A percentile compares a stretch with the other conserved stretches of the same genome.
phyloP scores from a whole-genome alignment of 2,888 invertebrate species.

The Heliconius aoede region DNA sequence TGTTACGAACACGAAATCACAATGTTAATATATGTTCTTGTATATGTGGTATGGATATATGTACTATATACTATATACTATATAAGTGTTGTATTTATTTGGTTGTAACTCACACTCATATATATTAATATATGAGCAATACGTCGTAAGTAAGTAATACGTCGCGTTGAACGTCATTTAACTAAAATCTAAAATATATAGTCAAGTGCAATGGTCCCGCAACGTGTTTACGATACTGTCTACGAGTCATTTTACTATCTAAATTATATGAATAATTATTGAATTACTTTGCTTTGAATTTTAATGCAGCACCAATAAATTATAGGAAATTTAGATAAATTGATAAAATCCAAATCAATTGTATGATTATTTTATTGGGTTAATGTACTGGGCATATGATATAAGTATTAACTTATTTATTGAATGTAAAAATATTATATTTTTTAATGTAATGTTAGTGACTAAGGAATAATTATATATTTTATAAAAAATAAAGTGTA shows the following conservation, averaged over 20 bases:
- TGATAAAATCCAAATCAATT: neutral
- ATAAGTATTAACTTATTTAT: neutral
- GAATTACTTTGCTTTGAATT: constrained; percentile 5
- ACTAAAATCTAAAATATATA: constrained; percentile 34
- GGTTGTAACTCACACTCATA: too few species aligned
- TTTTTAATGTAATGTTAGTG: too few species aligned
- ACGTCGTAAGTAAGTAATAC: constrained; percentile 4
- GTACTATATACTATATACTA: neutral
- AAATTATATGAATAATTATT: constrained; percentile 19
- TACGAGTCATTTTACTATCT: constrained; percentile 9
- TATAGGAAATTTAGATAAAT: neutral
- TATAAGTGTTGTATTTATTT: too few species aligned
- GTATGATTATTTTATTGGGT: neutral
- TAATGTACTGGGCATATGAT: neutral
- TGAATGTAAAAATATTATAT: neutral
- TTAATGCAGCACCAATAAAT: neutral
- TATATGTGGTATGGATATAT: neutral
- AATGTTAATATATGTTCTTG: neutral
- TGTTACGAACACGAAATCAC: neutral
- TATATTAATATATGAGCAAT: neutral
- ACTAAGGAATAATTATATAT: too few species aligned
- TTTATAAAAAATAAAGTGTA: too few species aligned
- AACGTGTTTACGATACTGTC: constrained; percentile 31
- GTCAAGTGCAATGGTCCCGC: constrained; percentile 35
- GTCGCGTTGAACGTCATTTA: constrained; percentile 33